Evolutionary conservation across 2,888 invertebrate species (phyloP), one percentile per base, ranked within the genome.

Genomic region (Palloptera scutellata): DNA sequence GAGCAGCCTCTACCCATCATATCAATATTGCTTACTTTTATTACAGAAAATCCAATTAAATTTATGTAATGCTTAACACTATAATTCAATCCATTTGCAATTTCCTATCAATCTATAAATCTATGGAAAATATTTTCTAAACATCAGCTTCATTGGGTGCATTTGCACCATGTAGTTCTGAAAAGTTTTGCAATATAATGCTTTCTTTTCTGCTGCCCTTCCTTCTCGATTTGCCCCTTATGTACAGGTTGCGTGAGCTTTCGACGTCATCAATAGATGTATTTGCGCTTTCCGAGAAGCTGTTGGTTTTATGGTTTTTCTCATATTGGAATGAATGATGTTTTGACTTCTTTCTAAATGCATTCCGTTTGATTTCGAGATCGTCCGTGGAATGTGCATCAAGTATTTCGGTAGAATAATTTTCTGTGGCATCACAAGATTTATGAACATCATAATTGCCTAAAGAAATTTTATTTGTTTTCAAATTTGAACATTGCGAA

Each of bases 111-210:
- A 30, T 30, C 30, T 30, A 30, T 30, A 2, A 30, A 30, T 30
- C 30, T 30, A 17, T 48, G 13, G 40, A 52, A 63, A 51, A 11
- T 42, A 41, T 61, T 40, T 58, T 53, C 75, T 80, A 83, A 72
- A 79, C 74, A 76, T 81, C 82, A 75, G 79, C 83, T 80, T 81
- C 83, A 71, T 76, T 78, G 53, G 75, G 70, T 70, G 78, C 81
- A 68, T 73, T 81, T 64, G 76, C 67, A 60, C 77, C 78, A 63
- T 71, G 76, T 59, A 81, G 69, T 58, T 74, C 70, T 64, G 79
- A 69, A 62, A 81, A 76, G 68, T 80, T 81, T 13, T 81, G 79
- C 48, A 81, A 72, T 45, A 75, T 77, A 15, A 58, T 64, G 12
- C 52, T 42, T 20, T 13, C n/a, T 42, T 64, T 58, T 57, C 58